Base-by-base conservation (phyloP, 2,113 vertebrate species). In the Oryzias curvinotus region DNA sequence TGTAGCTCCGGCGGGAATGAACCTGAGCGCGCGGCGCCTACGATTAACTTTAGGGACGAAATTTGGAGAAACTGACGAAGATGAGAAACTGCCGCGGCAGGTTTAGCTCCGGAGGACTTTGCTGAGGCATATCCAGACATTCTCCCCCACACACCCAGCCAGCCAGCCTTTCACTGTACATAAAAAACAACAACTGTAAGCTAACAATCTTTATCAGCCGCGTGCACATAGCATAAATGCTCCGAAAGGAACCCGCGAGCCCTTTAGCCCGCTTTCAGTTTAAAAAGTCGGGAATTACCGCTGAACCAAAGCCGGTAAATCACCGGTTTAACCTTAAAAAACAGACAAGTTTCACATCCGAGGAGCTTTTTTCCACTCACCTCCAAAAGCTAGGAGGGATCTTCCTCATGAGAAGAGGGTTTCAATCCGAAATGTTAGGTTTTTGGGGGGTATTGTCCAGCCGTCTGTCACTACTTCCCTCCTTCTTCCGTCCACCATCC, bases 381-480 rank as follows among this genome's bases (percentile, higher is more conserved):
- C 83, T 83, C 62, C 54, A 1, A 15, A 63, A 70, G 54, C 47
- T 2, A 25, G 30, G n/a, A 1, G 46, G 12, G 4, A 42, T 59
- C 12, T 50, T 4, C 52, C 51, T 77, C 82, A 77, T 82, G 28
- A 76, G 69, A 45, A 51, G 66, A 17, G 0, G 13, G 14, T 3
- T 15, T 53, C 25, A 49, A 52, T 76, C 71, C 73, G 41, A 47
- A n/a, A 48, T 25, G 16, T 19, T 5, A 2, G 54, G 25, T 5
- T 15, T 52, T 26, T 36, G 54, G 14, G 1, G 14, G n/a, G 10
- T n/a, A 28, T 43, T 50, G 56, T 72, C 66, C 57, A 17, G 52
- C 59, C 10, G 46, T 4, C 30, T 59, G 23, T 62, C 50, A 26
- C 50, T 30, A 86, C 84, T 88, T 86, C 84, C 87, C 87, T 77